Conservation (phyloP, 2,797 vertebrate species). For the Notoglanidium macrostoma region DNA sequence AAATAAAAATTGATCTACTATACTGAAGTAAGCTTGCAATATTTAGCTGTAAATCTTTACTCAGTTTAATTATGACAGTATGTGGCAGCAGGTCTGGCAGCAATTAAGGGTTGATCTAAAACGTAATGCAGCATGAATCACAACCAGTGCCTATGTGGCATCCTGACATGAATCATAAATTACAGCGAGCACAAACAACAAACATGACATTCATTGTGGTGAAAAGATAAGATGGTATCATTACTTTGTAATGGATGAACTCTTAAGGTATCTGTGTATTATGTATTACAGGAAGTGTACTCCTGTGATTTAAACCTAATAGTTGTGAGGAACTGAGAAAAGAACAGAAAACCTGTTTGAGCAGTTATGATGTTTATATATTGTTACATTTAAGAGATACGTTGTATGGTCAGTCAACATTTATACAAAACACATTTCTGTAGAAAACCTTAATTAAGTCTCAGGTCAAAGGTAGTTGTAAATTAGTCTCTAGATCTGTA, state of each 20-base stretch:
- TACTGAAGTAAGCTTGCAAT: background rate
- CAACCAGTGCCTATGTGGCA: background rate
- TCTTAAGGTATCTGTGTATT: background rate
- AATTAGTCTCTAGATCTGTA: background rate
- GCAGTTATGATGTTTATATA: background rate
- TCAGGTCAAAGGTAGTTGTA: background rate
- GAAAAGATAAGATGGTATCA: background rate
- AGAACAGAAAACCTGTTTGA: background rate
- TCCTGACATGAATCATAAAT: background rate
- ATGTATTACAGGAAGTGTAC: background rate
- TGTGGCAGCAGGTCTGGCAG: conserved; percentile 10
- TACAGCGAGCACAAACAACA: background rate
- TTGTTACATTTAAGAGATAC: background rate
- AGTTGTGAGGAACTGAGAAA: background rate
- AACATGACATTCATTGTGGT: background rate
- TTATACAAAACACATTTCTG: background rate
- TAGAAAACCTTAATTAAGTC: background rate
- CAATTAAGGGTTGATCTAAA: background rate
- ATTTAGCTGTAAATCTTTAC: background rate
- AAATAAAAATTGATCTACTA: conserved; percentile 21
- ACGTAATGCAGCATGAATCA: conserved; percentile 17
- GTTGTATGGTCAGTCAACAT: background rate
- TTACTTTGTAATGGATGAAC: background rate
- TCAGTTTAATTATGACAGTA: background rate
- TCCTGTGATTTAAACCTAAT: background rate